Evolutionary conservation across 2,113 vertebrate genomes (phyloP).

Genomic region (Ochotona curzoniae): DNA sequence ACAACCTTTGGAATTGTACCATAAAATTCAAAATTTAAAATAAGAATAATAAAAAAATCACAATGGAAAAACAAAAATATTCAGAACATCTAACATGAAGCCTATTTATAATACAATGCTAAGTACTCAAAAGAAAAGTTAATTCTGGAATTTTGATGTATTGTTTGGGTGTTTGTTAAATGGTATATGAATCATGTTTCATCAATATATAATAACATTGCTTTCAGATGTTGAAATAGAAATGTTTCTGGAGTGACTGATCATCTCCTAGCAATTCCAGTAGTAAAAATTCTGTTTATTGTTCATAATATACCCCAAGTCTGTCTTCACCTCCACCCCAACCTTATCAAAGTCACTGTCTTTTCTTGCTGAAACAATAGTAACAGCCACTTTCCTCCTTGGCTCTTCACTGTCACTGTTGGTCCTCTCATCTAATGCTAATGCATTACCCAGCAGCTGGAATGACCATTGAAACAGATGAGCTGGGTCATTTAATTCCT

Average conservation of each 20-base stretch:
- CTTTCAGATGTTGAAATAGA: not conserved
- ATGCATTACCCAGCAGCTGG: not conserved
- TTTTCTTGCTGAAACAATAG: not conserved
- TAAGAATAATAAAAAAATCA: no score
- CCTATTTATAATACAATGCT: no score
- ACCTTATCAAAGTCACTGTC: not conserved
- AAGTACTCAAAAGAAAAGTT: not conserved
- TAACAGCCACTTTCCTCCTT: not conserved
- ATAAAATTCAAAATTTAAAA: no score
- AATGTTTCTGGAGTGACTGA: not conserved
- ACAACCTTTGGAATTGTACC: no score
- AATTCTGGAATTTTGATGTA: not conserved
- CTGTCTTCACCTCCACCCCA: not conserved
- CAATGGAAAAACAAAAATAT: no score
- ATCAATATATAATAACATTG: not conserved
- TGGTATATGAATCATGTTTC: not conserved
- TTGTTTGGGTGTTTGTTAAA: not conserved
- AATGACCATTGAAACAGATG: not conserved
- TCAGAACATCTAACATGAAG: no score
- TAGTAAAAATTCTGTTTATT: not conserved
- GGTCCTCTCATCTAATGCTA: not conserved
- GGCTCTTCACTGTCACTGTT: not conserved
- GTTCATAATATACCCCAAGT: not conserved
- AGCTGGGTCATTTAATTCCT: not conserved
- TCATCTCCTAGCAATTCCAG: not conserved